Percentiles rank a stretch among this genome's conserved stretches.
These are phyloP conservation scores for Torymus aiolomorphi DNA, from an alignment of 2,888 invertebrate species.

Conservation along the genomic window DNA sequence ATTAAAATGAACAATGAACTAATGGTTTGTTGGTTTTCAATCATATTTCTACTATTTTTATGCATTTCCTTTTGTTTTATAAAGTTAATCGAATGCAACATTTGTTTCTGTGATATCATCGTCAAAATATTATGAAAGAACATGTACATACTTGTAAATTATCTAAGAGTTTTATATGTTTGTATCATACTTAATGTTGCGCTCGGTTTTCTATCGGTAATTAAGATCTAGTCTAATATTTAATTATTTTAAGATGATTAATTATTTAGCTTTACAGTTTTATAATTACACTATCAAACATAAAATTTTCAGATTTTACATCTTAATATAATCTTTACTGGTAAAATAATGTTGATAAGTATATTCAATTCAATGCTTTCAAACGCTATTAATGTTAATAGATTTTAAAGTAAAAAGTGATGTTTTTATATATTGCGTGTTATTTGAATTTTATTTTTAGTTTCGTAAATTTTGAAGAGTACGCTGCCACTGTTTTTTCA, in stretches of 20 bases:
- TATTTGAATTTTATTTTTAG: constrained; percentile 36
- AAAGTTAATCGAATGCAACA: no score
- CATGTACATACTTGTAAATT: no score
- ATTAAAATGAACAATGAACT: no score
- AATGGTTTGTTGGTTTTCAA: no score
- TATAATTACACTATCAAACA: neutral
- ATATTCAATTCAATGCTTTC: constrained; percentile 23
- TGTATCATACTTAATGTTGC: no score
- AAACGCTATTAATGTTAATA: constrained; percentile 28
- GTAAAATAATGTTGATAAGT: constrained; percentile 4
- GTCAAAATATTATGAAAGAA: no score
- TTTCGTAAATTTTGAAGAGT: constrained; percentile 35
- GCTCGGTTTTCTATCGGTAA: neutral
- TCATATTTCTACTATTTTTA: no score
- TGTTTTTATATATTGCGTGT: constrained; percentile 30
- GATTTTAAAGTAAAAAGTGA: constrained; percentile 15
- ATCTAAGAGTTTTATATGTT: no score
- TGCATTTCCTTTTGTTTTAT: no score
- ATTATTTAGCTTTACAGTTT: neutral
- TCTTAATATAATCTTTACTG: constrained; percentile 7
- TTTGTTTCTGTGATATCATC: no score
- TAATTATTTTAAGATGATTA: neutral
- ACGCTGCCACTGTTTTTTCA: constrained; percentile 30
- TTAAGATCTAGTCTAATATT: neutral
- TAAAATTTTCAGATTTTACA: constrained; percentile 5